Conservation (phyloP, 2,888 invertebrate species). For the Crematogaster levior region DNA sequence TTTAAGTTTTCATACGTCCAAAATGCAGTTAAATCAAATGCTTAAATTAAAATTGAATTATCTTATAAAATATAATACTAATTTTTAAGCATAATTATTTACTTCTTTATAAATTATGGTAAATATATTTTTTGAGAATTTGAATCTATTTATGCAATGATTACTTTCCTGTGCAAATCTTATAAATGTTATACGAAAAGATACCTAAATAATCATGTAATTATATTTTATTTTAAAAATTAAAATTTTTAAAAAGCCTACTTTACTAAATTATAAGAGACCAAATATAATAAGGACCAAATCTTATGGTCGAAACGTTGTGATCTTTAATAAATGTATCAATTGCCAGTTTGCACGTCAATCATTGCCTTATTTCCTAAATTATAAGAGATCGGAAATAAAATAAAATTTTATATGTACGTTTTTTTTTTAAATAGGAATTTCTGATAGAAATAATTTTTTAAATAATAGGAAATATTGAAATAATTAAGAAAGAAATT, state of each 20-base stretch:
- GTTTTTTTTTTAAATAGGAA: no score
- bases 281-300: no score
- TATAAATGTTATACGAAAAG: background rate
- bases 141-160: background rate
- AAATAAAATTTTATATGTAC: slow-evolving; percentile 21
- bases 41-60: background rate
- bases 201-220: background rate
- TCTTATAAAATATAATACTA: slow-evolving; percentile 18
- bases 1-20: slow-evolving; percentile 34
- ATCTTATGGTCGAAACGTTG: no score
- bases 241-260: background rate
- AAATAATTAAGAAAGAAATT: background rate
- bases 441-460: background rate
- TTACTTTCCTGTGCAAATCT: background rate
- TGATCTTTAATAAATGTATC: no score
- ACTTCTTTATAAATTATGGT: background rate
- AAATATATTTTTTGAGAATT: background rate
- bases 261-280: no score
- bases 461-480: background rate
- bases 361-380: no score
- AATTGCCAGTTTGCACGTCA: no score
- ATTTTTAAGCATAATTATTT: slow-evolving; percentile 15
- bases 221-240: background rate
- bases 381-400: background rate
- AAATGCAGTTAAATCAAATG: slow-evolving; percentile 19